phyloP scores from a whole-genome alignment of 2,888 invertebrate genomes.

The Gerris lacustris region DNA sequence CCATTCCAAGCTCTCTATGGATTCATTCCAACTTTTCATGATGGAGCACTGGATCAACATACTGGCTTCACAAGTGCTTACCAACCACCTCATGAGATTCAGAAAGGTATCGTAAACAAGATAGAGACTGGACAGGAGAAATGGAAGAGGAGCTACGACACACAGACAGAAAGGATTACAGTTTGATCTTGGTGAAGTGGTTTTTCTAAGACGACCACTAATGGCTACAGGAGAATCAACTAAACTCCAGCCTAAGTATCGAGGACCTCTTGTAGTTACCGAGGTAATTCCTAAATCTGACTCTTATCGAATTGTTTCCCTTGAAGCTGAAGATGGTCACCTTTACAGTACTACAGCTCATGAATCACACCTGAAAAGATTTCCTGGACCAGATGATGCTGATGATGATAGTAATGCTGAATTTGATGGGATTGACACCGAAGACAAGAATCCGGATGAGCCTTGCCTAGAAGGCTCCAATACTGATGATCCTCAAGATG shows the following conservation, averaged over 20 bases:
- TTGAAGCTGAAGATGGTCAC: neutral
- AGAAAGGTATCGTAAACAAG: neutral
- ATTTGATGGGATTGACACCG: neutral
- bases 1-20: slow-evolving; percentile 1
- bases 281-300: neutral
- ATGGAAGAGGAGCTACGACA: neutral
- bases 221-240: neutral
- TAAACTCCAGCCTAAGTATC: neutral
- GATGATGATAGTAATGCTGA: neutral
- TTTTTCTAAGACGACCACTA: neutral
- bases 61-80: neutral
- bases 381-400: neutral
- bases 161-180: neutral
- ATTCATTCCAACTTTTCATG: neutral
- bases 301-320: neutral
- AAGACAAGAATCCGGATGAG: too few relatives aligned
- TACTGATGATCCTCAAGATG: too few relatives aligned
- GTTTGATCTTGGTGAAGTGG: neutral
- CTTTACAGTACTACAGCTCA: slow-evolving; percentile 4
- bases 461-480: too few relatives aligned
- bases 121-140: neutral
- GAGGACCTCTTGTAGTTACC: slow-evolving; percentile 5
- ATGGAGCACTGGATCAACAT: neutral
- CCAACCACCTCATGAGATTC: neutral
- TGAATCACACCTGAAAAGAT: neutral